Evolutionary conservation across 1,140 invertebrate species (phyloP).

Genomic region (Euura saliciscinereae): DNA sequence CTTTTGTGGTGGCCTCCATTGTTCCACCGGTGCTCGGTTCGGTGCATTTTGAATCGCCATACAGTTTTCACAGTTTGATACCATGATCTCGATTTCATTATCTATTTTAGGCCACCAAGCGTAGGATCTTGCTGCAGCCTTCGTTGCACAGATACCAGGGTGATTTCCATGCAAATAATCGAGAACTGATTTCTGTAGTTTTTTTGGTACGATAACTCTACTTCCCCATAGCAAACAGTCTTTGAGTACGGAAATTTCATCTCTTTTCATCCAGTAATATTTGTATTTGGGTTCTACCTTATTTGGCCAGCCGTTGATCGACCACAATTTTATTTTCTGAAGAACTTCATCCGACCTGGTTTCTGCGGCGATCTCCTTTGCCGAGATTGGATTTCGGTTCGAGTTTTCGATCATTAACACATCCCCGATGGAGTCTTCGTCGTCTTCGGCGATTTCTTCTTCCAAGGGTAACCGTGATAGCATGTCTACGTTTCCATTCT

Average conservation of each 20-base stretch:
- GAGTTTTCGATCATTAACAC: background rate
- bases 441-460: constrained; percentile 10
- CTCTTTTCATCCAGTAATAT: constrained; percentile 6
- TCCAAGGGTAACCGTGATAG: constrained; percentile 15
- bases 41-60: constrained; percentile 27
- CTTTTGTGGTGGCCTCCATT: constrained; percentile 41
- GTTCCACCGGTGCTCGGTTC: constrained; percentile 28
- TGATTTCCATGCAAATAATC: constrained; percentile 49
- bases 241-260: constrained; percentile 17
- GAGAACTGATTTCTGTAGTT: constrained; percentile 32
- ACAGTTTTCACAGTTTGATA: constrained; percentile 36
- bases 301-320: constrained; percentile 7
- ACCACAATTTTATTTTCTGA: background rate
- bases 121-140: constrained; percentile 45
- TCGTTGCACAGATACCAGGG: constrained; percentile 53
- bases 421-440: background rate
- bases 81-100: constrained; percentile 43
- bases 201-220: constrained; percentile 46
- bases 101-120: constrained; percentile 56
- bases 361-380: constrained; percentile 1
- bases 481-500: constrained; percentile 12
- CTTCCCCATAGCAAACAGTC: constrained; percentile 33
- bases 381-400: background rate
- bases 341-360: background rate
- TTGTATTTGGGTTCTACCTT: background rate